Conservation (phyloP, 1,140 invertebrate species). For the Lepidurus packardi region DNA sequence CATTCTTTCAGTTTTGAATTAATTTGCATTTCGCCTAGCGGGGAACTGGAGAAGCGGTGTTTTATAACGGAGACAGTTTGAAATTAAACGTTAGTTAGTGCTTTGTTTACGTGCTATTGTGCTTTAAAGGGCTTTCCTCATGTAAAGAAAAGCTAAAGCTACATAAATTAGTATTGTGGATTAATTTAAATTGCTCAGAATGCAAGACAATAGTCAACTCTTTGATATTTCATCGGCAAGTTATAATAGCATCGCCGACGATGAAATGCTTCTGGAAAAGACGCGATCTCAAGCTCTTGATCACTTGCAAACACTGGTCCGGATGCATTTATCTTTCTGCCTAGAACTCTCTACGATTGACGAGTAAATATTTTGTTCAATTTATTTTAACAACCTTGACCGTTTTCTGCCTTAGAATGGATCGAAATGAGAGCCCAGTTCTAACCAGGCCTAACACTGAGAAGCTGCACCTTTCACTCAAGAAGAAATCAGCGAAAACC, state of each 20-base stretch:
- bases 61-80: neutral
- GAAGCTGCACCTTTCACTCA: slow-evolving; percentile 28
- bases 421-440: neutral
- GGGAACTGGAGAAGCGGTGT: too few species aligned
- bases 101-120: neutral
- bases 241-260: slow-evolving; percentile 33
- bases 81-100: slow-evolving; percentile 13
- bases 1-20: too few species aligned
- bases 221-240: neutral
- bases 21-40: too few species aligned
- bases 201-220: neutral
- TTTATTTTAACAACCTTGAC: neutral
- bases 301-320: slow-evolving; percentile 76
- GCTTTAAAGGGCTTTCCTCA: neutral
- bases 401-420: neutral
- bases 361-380: neutral
- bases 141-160: neutral
- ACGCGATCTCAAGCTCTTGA: slow-evolving; percentile 69
- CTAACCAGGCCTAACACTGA: slow-evolving; percentile 11
- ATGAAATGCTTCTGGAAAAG: slow-evolving; percentile 53
- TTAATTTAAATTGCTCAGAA: neutral
- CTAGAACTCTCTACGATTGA: slow-evolving; percentile 9
- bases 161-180: neutral
- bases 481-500: neutral
- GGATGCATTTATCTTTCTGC: slow-evolving; percentile 67